Percentiles rank a stretch among this genome's conserved stretches.
phyloP scores from a whole-genome alignment of 2,888 invertebrate genomes.

The Drosophila yooni region DNA sequence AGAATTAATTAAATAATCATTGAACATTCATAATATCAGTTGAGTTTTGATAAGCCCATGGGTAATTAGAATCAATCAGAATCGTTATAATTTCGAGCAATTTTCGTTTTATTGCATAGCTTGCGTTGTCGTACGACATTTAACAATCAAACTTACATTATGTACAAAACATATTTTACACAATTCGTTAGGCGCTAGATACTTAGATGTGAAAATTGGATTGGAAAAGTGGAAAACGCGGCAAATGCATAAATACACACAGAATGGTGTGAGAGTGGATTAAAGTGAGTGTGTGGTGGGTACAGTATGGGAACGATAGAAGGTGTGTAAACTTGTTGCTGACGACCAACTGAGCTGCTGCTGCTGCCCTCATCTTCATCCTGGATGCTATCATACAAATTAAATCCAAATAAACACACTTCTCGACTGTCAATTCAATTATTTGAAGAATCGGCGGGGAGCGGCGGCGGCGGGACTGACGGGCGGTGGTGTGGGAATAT shows the following conservation, averaged over 20 bases:
- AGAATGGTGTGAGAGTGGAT: constrained; percentile 23
- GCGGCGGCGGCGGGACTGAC: constrained; percentile 65
- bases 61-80: neutral
- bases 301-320: constrained; percentile 23
- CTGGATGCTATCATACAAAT: constrained; percentile 41
- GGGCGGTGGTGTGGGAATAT: constrained; percentile 85
- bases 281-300: constrained; percentile 10
- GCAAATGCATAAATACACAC: constrained; percentile 54
- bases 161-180: constrained; percentile 72
- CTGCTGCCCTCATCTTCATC: constrained; percentile 46
- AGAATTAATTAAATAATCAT: neutral
- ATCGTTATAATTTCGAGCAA: constrained; percentile 52
- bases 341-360: constrained; percentile 22
- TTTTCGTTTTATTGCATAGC: constrained; percentile 76
- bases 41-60: neutral
- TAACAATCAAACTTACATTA: constrained; percentile 72
- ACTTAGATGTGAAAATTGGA: constrained; percentile 23
- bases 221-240: constrained; percentile 15
- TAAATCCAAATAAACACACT: constrained; percentile 40
- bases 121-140: constrained; percentile 71
- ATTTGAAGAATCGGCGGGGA: constrained; percentile 80
- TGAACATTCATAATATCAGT: neutral
- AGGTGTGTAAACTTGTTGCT: constrained; percentile 26
- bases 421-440: constrained; percentile 50
- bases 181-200: constrained; percentile 64